These are phyloP conservation scores for Amyelois transitella DNA, from an alignment of 1,140 invertebrate species.

Conservation along the genomic window DNA sequence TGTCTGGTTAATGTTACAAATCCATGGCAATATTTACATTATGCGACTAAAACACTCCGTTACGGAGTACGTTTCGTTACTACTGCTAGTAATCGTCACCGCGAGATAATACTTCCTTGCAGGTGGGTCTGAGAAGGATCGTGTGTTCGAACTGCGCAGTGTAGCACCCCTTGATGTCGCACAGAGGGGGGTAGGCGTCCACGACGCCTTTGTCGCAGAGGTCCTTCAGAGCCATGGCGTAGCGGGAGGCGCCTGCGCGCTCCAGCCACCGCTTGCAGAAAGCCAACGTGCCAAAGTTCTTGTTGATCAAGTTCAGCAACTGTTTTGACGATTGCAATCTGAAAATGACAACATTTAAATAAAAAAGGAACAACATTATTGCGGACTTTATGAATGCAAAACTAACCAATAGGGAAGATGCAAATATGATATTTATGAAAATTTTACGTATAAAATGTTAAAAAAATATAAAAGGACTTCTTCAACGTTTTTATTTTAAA, in stretches of 20 bases:
- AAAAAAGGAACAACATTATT: too few relatives aligned
- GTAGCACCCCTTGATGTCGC: constrained; percentile 98
- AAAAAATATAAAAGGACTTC: too few relatives aligned
- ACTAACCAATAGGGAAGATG: too few relatives aligned
- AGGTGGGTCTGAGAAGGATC: constrained; percentile 96
- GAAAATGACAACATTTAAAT: constrained; percentile 10
- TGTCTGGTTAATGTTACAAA: too few relatives aligned
- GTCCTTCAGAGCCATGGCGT: constrained; percentile 99
- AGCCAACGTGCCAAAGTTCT: constrained; percentile 98
- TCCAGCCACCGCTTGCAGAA: constrained; percentile 99
- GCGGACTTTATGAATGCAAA: too few relatives aligned
- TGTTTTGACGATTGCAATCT: constrained; percentile 94
- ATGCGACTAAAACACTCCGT: not conserved
- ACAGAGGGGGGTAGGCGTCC: constrained; percentile 98
- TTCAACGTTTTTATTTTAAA: too few relatives aligned
- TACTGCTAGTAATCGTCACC: constrained; percentile 93
- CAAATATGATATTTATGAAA: too few relatives aligned
- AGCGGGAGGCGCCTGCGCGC: constrained; percentile 96
- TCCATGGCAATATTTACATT: not conserved
- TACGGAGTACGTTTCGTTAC: not conserved
- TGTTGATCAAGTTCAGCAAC: constrained; percentile 95
- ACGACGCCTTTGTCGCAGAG: constrained; percentile 97
- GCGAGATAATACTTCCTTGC: constrained; percentile 97
- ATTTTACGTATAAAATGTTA: too few relatives aligned
- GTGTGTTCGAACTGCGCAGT: constrained; percentile 99